Percentiles rank a stretch among this genome's conserved stretches.
Conservation (phyloP, 2,113 vertebrate species). For the Lepus timidus region DNA sequence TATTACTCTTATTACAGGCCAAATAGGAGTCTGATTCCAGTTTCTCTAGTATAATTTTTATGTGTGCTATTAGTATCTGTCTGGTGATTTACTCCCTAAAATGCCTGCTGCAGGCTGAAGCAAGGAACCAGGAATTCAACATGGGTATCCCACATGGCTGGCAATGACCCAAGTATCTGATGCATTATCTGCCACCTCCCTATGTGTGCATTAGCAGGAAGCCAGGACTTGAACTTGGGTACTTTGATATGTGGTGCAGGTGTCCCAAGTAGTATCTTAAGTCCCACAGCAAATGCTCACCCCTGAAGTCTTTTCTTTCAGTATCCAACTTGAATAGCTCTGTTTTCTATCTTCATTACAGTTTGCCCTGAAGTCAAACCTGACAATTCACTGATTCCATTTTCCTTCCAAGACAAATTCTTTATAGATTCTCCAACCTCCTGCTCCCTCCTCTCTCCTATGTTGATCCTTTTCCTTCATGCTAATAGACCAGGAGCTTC, state of each 20-base stretch:
- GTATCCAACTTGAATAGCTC: neutral
- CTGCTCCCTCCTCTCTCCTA: neutral
- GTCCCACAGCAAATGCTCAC: neutral
- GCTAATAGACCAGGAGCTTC: neutral
- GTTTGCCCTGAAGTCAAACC: neutral
- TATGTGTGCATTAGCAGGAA: no score
- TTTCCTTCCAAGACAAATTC: neutral
- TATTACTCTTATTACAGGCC: neutral
- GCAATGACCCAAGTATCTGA: no score
- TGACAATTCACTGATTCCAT: neutral
- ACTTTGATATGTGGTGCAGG: no score
- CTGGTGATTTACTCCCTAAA: no score
- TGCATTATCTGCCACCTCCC: no score
- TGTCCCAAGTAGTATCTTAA: no score
- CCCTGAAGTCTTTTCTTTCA: neutral
- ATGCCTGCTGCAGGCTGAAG: no score
- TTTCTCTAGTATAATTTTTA: neutral
- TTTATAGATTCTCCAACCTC: neutral
- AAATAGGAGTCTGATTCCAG: neutral
- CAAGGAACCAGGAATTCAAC: no score
- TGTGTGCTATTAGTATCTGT: neutral
- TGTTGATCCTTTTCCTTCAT: neutral
- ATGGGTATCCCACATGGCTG: no score
- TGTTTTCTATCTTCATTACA: neutral
- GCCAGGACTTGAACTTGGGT: no score